Percentiles rank a stretch among this genome's conserved stretches.
These are phyloP conservation scores for Sipha flava DNA, from an alignment of 1,140 invertebrate species.

Conservation along the genomic window DNA sequence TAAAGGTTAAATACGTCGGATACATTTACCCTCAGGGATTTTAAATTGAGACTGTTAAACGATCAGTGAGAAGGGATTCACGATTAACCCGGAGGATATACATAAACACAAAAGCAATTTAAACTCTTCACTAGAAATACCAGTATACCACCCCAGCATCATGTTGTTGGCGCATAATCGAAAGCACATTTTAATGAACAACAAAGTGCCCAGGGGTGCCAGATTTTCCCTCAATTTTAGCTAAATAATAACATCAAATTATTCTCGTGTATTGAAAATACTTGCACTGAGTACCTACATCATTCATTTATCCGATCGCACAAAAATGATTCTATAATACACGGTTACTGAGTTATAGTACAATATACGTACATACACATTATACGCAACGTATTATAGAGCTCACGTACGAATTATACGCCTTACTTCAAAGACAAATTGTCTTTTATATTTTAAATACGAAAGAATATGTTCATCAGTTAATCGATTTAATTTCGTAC, in stretches of 20 bases:
- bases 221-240: neutral
- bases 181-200: slow-evolving; percentile 28
- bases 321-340: too few relatives aligned
- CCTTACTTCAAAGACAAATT: neutral
- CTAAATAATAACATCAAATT: slow-evolving; percentile 8
- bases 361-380: too few relatives aligned
- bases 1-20: neutral
- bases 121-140: slow-evolving; percentile 2
- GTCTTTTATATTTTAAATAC: neutral
- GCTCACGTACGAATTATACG: too few relatives aligned
- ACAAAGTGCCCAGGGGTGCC: neutral
- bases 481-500: neutral
- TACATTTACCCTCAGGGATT: slow-evolving; percentile 3
- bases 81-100: neutral
- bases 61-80: slow-evolving; percentile 2
- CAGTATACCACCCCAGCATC: neutral
- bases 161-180: slow-evolving; percentile 22
- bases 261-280: too few relatives aligned
- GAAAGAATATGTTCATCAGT: neutral
- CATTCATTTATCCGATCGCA: too few relatives aligned
- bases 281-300: too few relatives aligned
- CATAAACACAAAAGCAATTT: slow-evolving; percentile 23
- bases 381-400: too few relatives aligned
- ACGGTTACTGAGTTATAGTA: too few relatives aligned
- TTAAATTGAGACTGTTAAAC: slow-evolving; percentile 27